Evolutionary conservation across 2,113 vertebrate genomes (phyloP).

Genomic region (Pitta sordida): DNA sequence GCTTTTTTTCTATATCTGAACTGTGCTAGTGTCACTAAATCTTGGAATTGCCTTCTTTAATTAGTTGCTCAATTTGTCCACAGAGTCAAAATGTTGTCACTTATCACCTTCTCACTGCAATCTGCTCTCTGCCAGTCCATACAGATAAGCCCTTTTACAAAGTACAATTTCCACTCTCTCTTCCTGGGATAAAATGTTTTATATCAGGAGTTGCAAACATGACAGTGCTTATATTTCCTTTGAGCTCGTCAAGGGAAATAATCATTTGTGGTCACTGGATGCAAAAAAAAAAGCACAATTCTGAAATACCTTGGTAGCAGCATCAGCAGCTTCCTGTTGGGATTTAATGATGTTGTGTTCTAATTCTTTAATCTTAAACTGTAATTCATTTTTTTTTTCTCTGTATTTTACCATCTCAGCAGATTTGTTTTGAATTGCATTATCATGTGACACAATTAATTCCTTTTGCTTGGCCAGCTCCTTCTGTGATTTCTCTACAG

Average conservation of each 20-base stretch:
- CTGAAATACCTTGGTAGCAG: constrained; percentile 78
- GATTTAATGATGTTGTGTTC: constrained; percentile 86
- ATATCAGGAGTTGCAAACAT: neutral
- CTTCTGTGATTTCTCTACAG: constrained; percentile 82
- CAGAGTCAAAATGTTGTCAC: neutral
- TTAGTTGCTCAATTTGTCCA: neutral
- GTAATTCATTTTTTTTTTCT: constrained; percentile 83
- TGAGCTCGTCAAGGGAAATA: neutral
- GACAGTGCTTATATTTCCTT: neutral
- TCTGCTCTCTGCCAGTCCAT: neutral
- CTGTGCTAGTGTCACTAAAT: neutral
- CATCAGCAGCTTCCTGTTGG: constrained; percentile 81
- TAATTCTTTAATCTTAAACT: constrained; percentile 86
- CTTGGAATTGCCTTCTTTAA: neutral
- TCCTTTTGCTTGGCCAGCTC: constrained; percentile 85
- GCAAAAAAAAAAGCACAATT: neutral
- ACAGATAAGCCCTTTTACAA: neutral
- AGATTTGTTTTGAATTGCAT: constrained; percentile 83
- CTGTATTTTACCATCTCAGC: constrained; percentile 72
- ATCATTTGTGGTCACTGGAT: neutral
- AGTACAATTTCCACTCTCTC: neutral
- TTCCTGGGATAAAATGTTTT: neutral
- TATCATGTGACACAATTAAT: constrained; percentile 79
- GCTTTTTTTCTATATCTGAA: neutral
- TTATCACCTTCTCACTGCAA: neutral